A percentile compares a stretch with the other conserved stretches of the same genome.
phyloP scores from a whole-genome alignment of 2,797 vertebrate species.

The Platalea minor region DNA sequence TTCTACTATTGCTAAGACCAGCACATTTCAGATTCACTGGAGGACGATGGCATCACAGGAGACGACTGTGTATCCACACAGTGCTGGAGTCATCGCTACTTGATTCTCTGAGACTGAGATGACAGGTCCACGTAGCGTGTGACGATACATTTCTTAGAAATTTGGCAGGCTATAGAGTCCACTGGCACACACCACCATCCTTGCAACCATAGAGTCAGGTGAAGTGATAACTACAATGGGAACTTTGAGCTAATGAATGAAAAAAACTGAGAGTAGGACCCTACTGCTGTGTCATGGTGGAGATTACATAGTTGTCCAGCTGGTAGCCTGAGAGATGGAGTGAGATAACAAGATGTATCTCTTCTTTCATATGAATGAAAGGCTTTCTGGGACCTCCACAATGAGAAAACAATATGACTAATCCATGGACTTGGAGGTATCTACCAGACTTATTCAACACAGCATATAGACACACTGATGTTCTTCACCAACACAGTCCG shows the following conservation, averaged over 20 bases:
- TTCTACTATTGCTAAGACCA: neutral
- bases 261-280: neutral
- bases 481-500: neutral
- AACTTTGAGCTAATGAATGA: neutral
- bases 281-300: fast-evolving
- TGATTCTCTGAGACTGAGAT: neutral
- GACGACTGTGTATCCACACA: neutral
- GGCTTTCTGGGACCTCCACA: neutral
- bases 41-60: neutral
- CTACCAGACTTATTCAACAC: neutral
- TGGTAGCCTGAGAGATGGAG: neutral
- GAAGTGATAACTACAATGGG: neutral
- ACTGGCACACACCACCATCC: neutral
- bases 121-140: neutral
- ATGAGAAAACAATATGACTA: neutral
- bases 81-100: neutral
- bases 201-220: neutral
- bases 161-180: neutral
- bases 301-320: neutral
- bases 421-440: neutral
- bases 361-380: neutral
- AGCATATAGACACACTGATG: neutral
- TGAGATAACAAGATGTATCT: neutral
- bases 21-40: neutral
- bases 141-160: neutral